Percentiles rank a stretch among this genome's conserved stretches.
Conservation (phyloP, 1,140 invertebrate species). For the Penaeus indicus region DNA sequence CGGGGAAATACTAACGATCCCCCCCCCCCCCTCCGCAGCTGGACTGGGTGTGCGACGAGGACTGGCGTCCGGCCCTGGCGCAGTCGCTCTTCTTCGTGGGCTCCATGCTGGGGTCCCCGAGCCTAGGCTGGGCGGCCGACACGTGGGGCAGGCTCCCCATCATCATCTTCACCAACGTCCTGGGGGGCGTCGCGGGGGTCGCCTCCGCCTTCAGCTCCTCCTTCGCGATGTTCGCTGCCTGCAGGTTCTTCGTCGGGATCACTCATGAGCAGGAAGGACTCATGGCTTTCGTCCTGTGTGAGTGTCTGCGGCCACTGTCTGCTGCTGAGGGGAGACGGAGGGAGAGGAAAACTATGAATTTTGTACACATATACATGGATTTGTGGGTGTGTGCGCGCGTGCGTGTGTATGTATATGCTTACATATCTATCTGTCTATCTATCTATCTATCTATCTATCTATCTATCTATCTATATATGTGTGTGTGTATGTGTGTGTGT, state of each 20-base stretch:
- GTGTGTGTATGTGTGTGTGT: no score
- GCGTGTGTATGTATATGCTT: no score
- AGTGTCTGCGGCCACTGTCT: neutral
- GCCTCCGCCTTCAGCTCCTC: conserved; percentile 79
- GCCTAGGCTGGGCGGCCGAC: conserved; percentile 89
- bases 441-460: no score
- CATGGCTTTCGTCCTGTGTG: conserved; percentile 31
- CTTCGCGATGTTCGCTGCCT: conserved; percentile 72
- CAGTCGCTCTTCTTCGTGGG: conserved; percentile 89
- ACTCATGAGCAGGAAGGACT: conserved; percentile 81
- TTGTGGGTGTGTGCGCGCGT: no score
- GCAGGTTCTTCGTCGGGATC: conserved; percentile 85
- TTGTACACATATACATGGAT: no score
- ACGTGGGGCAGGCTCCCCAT: conserved; percentile 86
- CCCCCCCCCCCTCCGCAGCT: conserved; percentile 67
- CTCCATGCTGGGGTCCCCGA: conserved; percentile 86
- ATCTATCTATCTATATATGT: no score
- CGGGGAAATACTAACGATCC: no score
- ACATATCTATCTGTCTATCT: no score
- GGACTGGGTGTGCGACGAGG: conserved; percentile 87
- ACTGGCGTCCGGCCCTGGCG: conserved; percentile 79
- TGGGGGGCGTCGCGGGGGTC: conserved; percentile 82
- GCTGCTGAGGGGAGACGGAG: no score
- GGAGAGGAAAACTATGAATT: no score
- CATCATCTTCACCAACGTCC: conserved; percentile 82